Conservation (phyloP, 2,888 invertebrate genomes). For the Netelia inedita region DNA sequence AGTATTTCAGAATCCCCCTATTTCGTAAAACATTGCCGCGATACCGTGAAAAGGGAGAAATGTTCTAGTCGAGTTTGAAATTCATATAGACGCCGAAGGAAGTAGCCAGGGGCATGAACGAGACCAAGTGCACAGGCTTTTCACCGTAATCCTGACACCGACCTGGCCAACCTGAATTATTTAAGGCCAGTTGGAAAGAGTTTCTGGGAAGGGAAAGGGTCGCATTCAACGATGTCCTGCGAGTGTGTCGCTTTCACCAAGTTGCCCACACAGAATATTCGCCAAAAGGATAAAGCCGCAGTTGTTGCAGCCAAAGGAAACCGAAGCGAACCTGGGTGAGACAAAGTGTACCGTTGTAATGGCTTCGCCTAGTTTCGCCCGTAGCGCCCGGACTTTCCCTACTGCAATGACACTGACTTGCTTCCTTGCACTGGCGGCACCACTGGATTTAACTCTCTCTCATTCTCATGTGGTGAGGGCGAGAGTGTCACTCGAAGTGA, state of each 20-base stretch:
- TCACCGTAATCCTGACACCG: constrained; percentile 63
- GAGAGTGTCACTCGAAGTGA: constrained; percentile 50
- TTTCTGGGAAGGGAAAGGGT: constrained; percentile 3
- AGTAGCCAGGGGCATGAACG: constrained; percentile 37
- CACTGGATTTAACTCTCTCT: constrained; percentile 7
- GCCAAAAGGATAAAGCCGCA: constrained; percentile 26
- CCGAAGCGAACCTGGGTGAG: constrained; percentile 61
- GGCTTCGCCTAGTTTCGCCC: constrained; percentile 72
- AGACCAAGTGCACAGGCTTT: constrained; percentile 27
- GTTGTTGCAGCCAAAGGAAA: constrained; percentile 50
- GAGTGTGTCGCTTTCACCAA: constrained; percentile 14
- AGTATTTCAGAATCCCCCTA: too few species aligned
- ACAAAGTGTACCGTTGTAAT: constrained; percentile 74
- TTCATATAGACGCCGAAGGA: constrained; percentile 3
- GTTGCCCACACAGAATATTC: background rate
- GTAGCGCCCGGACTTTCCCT: constrained; percentile 42
- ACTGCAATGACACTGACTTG: constrained; percentile 49
- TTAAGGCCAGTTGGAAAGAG: constrained; percentile 69
- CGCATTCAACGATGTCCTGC: background rate
- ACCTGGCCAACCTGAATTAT: constrained; percentile 75
- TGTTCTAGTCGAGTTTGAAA: too few species aligned
- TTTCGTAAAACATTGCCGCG: too few species aligned
- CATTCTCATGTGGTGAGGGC: constrained; percentile 30
- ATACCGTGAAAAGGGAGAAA: too few species aligned
- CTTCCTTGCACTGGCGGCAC: constrained; percentile 32